Conservation (phyloP, 2,797 vertebrate species). For the Nyctalus aviator region DNA sequence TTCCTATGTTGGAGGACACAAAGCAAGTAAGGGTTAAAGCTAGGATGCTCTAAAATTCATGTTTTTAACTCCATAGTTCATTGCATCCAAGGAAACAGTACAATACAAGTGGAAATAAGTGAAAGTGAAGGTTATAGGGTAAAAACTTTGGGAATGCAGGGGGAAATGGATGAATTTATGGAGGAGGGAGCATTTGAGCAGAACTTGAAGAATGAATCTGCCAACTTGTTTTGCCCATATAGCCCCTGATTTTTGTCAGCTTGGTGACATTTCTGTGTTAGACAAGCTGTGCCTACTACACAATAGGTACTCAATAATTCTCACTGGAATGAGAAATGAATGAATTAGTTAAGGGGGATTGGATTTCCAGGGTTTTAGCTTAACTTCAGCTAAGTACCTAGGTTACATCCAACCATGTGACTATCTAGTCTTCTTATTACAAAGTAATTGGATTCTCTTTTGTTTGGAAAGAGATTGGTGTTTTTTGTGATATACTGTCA, state of each 20-base stretch:
- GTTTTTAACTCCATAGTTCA: not conserved
- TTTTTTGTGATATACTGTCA: constrained; percentile 37
- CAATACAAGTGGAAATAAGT: not conserved
- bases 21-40: not conserved
- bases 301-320: not conserved
- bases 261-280: constrained; percentile 12
- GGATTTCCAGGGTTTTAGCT: not conserved
- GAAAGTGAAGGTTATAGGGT: not conserved
- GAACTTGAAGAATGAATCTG: not conserved
- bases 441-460: constrained; percentile 31
- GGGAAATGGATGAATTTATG: not conserved
- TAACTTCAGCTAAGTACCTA: not conserved
- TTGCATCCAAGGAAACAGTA: not conserved
- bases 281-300: not conserved
- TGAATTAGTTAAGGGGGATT: not conserved
- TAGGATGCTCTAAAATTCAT: not conserved
- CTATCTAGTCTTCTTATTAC: not conserved
- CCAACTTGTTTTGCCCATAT: not conserved
- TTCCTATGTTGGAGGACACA: not conserved
- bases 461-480: constrained; percentile 38
- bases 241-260: not conserved
- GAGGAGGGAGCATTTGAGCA: not conserved
- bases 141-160: not conserved
- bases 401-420: not conserved
- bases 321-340: not conserved